phyloP scores from a whole-genome alignment of 2,113 vertebrate genomes.

The Galeopterus variegatus region DNA sequence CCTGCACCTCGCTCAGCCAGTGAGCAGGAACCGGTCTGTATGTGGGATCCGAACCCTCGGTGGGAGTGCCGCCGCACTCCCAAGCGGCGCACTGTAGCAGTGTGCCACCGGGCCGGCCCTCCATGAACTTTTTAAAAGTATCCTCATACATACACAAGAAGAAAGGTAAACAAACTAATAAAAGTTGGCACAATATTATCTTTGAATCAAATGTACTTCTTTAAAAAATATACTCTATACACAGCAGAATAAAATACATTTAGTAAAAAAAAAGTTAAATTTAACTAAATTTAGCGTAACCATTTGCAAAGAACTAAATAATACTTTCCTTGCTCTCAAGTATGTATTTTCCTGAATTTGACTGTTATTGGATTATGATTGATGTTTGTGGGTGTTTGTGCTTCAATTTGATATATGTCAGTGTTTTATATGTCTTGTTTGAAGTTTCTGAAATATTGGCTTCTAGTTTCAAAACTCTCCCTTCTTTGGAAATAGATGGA shows the following conservation, averaged over 20 bases:
- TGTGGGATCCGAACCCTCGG: no score
- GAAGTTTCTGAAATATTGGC: constrained; percentile 34
- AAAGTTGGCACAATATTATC: constrained; percentile 24
- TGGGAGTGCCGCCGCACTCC: no score
- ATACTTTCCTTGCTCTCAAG: constrained; percentile 55
- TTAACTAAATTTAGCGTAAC: constrained; percentile 56
- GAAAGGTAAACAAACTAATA: constrained; percentile 64
- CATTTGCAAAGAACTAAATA: constrained; percentile 60
- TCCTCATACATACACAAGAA: background rate
- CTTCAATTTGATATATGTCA: constrained; percentile 12
- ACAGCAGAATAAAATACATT: constrained; percentile 27
- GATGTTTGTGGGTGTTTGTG: background rate
- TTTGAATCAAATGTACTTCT: constrained; percentile 47
- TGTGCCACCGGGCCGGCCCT: no score
- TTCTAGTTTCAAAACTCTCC: constrained; percentile 47
- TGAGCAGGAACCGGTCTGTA: no score
- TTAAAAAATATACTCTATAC: constrained; percentile 45
- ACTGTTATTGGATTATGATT: background rate
- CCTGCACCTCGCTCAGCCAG: no score
- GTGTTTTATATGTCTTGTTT: background rate
- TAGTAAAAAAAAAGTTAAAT: background rate
- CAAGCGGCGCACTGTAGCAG: no score
- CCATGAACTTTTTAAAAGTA: no score
- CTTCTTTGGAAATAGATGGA: background rate
- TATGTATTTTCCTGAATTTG: constrained; percentile 41